Evolutionary conservation across 2,797 vertebrate genomes (phyloP).

Genomic region (Gymnothorax javanicus): DNA sequence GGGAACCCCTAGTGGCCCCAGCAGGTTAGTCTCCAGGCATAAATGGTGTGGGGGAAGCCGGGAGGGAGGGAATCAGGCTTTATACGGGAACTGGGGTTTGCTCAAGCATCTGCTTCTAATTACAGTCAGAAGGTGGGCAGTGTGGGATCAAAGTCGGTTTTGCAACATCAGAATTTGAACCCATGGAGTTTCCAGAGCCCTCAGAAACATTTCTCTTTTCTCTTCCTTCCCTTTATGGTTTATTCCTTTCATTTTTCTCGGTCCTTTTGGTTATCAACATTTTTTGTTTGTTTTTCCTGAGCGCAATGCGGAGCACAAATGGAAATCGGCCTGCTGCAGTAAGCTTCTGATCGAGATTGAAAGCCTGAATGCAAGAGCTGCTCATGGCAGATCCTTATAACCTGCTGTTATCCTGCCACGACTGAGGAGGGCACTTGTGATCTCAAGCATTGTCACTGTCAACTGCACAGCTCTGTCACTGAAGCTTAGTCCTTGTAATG

Average conservation of each 20-base stretch:
- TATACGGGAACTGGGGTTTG: slow-evolving; percentile 27
- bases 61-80: slow-evolving; percentile 1
- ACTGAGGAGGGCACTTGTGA: not conserved
- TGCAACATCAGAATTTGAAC: slow-evolving; percentile 38
- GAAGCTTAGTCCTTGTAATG: not conserved
- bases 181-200: slow-evolving; percentile 24
- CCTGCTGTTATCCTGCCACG: not conserved
- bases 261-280: not conserved
- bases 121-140: slow-evolving; percentile 39
- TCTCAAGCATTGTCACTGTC: not conserved
- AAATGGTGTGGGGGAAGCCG: not conserved
- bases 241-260: slow-evolving; percentile 4
- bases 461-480: not conserved
- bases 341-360: not conserved
- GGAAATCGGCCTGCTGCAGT: slow-evolving; percentile 19
- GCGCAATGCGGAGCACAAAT: slow-evolving; percentile 18
- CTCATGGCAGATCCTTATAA: not conserved
- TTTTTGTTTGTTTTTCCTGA: slow-evolving; percentile 12
- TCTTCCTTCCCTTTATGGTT: not conserved
- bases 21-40: slow-evolving; percentile 2
- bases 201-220: not conserved
- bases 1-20: slow-evolving; percentile 11
- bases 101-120: slow-evolving; percentile 42
- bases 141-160: slow-evolving; percentile 28
- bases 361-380: not conserved